A percentile compares a stretch with the other conserved stretches of the same genome.
Evolutionary conservation across 2,888 invertebrate species (phyloP).

Genomic region (Drosophila differens): DNA sequence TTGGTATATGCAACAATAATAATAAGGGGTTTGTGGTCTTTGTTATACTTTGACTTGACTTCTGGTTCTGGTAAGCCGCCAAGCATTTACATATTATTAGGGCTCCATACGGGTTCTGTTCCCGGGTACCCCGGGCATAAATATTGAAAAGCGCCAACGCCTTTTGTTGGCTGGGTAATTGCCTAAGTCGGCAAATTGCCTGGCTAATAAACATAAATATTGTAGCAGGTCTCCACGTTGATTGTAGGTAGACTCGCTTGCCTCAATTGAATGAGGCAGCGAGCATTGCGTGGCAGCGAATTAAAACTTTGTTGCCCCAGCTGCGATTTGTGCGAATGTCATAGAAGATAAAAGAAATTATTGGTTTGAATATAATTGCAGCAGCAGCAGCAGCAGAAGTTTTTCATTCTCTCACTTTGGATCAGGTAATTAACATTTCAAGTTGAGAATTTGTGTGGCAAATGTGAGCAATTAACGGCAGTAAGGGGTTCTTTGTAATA

Average conservation of each 20-base stretch:
- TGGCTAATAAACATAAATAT: constrained; percentile 78
- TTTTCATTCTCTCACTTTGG: background rate
- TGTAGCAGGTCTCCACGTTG: constrained; percentile 13
- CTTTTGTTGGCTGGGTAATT: constrained; percentile 72
- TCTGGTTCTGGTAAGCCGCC: constrained; percentile 51
- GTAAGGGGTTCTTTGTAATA: background rate
- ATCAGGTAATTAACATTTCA: constrained; percentile 1
- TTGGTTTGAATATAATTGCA: constrained; percentile 13
- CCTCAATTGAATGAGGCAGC: constrained; percentile 12
- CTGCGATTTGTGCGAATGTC: constrained; percentile 34
- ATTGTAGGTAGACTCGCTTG: background rate
- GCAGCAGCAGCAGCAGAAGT: background rate
- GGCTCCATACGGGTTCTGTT: constrained; percentile 1
- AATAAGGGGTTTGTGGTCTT: constrained; percentile 72
- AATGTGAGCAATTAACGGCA: background rate
- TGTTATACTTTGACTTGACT: constrained; percentile 37
- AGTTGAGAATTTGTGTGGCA: constrained; percentile 1
- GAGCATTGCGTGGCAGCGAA: constrained; percentile 1
- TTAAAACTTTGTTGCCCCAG: constrained; percentile 42
- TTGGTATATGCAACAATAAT: constrained; percentile 73
- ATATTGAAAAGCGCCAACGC: constrained; percentile 78
- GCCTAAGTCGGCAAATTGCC: constrained; percentile 77
- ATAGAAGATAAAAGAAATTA: constrained; percentile 30
- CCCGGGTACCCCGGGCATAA: constrained; percentile 53
- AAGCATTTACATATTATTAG: constrained; percentile 74